Conservation (phyloP, 2,888 invertebrate species). For the Spialia ferax region DNA sequence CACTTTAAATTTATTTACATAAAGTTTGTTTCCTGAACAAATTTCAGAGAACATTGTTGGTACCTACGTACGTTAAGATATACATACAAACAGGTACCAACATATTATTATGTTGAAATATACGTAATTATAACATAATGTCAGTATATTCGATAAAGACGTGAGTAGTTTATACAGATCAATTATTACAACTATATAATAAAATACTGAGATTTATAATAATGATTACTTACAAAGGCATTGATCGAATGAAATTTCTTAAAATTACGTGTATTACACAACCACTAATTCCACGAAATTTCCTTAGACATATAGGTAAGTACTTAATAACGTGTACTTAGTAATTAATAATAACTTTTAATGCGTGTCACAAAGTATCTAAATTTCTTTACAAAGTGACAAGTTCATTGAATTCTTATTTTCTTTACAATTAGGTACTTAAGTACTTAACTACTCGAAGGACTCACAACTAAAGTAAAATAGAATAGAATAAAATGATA, state of each 20-base stretch:
- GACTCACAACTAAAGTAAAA: not conserved
- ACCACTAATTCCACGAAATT: slow-evolving; percentile 2
- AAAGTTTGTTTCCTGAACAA: not conserved
- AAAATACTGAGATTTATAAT: not conserved
- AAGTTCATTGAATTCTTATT: not conserved
- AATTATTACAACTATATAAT: not conserved
- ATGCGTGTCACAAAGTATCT: not conserved
- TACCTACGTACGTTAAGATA: not conserved
- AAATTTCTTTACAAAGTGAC: not conserved
- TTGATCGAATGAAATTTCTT: not conserved
- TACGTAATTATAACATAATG: not conserved
- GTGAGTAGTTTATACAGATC: not conserved
- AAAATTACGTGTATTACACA: slow-evolving; percentile 1
- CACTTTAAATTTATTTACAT: not conserved
- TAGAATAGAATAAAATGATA: too few species aligned
- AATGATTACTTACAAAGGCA: not conserved
- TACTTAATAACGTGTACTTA: too few species aligned
- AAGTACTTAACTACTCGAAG: not conserved
- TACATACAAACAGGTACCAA: too few species aligned
- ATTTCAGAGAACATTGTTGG: not conserved
- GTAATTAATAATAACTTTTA: too few species aligned
- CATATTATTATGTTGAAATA: not conserved
- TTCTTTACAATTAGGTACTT: not conserved
- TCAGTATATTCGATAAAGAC: not conserved
- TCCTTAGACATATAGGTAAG: not conserved